Evolutionary conservation across 2,888 invertebrate species (phyloP).

Genomic region (Acrobasis suavella): DNA sequence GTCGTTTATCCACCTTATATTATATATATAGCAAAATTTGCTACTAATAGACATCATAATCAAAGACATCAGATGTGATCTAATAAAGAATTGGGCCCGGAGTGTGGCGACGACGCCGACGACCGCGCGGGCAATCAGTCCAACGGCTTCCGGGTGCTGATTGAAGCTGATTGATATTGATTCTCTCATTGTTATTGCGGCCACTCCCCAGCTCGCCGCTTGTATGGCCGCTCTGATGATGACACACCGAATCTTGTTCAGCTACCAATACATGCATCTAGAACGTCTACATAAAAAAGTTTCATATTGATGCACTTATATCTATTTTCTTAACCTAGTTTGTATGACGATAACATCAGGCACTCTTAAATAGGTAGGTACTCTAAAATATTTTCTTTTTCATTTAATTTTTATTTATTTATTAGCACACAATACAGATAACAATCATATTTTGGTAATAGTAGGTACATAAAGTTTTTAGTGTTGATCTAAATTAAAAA

Average conservation of each 20-base stretch:
- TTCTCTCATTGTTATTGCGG: conserved; percentile 56
- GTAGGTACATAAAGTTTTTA: no score
- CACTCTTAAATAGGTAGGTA: no score
- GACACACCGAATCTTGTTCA: conserved; percentile 10
- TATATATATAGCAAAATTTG: no score
- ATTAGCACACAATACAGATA: no score
- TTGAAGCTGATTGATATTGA: conserved; percentile 73
- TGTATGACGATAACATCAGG: no score
- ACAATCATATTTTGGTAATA: no score
- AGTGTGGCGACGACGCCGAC: conserved; percentile 6
- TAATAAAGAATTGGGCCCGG: conserved; percentile 15
- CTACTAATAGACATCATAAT: conserved; percentile 7
- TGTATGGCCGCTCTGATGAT: conserved; percentile 42
- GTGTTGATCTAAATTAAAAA: no score
- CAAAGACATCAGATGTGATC: conserved; percentile 5
- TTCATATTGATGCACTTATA: neutral
- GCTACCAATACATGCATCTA: neutral
- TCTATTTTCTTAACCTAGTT: neutral
- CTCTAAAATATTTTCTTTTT: no score
- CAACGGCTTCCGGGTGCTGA: conserved; percentile 73
- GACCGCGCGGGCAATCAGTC: conserved; percentile 52
- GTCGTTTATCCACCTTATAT: neutral
- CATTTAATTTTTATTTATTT: no score
- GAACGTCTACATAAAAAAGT: neutral
- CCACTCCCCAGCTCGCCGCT: conserved; percentile 43